Percentiles rank a stretch among this genome's conserved stretches.
Conservation (phyloP, 2,888 invertebrate genomes). For the Pherbina coryleti region DNA sequence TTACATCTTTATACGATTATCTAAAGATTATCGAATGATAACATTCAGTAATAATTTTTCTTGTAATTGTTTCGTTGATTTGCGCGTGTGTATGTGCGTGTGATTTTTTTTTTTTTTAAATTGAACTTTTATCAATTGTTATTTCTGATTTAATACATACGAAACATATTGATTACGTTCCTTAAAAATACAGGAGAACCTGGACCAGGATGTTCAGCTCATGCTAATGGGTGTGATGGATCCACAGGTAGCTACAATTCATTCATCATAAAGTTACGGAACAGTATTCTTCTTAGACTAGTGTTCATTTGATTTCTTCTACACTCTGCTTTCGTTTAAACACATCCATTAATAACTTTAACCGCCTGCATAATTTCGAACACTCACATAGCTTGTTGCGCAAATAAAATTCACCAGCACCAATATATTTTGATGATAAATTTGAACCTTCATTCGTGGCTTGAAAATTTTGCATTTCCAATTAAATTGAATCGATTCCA, state of each 20-base stretch:
- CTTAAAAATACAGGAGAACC: conserved; percentile 74
- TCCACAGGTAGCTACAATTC: conserved; percentile 79
- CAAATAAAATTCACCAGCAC: conserved; percentile 4
- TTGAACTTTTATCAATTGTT: conserved; percentile 28
- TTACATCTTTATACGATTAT: too few relatives aligned
- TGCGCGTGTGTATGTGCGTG: not conserved
- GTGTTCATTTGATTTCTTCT: conserved; percentile 26
- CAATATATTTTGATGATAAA: not conserved
- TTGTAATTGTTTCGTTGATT: not conserved
- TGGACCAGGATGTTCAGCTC: conserved; percentile 91
- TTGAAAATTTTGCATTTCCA: too few relatives aligned
- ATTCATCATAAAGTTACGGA: conserved; percentile 27
- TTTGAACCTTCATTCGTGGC: too few relatives aligned
- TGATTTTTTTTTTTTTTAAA: not conserved
- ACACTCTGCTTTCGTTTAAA: conserved; percentile 26
- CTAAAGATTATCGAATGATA: not conserved
- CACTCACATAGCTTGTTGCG: conserved; percentile 2
- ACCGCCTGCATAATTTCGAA: not conserved
- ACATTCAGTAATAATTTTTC: not conserved
- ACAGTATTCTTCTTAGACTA: conserved; percentile 26
- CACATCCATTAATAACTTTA: not conserved
- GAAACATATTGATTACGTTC: conserved; percentile 19
- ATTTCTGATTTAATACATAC: conserved; percentile 24
- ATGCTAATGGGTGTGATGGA: conserved; percentile 94
- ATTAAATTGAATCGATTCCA: too few relatives aligned